Evolutionary conservation across 2,113 vertebrate genomes (phyloP).

Genomic region (Microcebus jonahi): DNA sequence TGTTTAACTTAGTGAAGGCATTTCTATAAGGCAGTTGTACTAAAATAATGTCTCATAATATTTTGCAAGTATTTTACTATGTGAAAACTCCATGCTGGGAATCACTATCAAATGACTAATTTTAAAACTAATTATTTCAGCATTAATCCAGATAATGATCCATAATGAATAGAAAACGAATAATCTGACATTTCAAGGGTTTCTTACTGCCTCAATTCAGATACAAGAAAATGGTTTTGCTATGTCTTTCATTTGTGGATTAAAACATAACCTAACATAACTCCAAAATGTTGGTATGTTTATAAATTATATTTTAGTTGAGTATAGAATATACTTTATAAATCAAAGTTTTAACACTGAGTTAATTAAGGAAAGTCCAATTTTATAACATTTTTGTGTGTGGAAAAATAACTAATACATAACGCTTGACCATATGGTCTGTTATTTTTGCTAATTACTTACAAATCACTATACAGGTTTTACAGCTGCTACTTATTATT

Average conservation of each 20-base stretch:
- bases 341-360: constrained; percentile 71
- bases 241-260: constrained; percentile 44
- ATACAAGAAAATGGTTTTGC: constrained; percentile 51
- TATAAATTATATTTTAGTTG: constrained; percentile 53
- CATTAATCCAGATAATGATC: constrained; percentile 19
- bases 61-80: neutral
- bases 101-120: constrained; percentile 35
- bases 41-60: neutral
- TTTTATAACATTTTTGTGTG: constrained; percentile 26
- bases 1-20: neutral
- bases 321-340: constrained; percentile 60
- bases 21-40: neutral
- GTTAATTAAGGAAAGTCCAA: constrained; percentile 65
- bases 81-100: neutral
- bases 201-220: constrained; percentile 52
- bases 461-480: constrained; percentile 74
- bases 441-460: constrained; percentile 78
- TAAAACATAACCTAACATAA: constrained; percentile 59
- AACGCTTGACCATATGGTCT: constrained; percentile 70
- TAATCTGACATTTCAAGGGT: constrained; percentile 32
- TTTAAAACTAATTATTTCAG: constrained; percentile 50
- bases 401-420: constrained; percentile 58
- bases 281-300: constrained; percentile 40
- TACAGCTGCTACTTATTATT: constrained; percentile 75
- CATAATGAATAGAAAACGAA: constrained; percentile 37